Conservation (phyloP, 2,113 vertebrate genomes). For the Microtus richardsoni region DNA sequence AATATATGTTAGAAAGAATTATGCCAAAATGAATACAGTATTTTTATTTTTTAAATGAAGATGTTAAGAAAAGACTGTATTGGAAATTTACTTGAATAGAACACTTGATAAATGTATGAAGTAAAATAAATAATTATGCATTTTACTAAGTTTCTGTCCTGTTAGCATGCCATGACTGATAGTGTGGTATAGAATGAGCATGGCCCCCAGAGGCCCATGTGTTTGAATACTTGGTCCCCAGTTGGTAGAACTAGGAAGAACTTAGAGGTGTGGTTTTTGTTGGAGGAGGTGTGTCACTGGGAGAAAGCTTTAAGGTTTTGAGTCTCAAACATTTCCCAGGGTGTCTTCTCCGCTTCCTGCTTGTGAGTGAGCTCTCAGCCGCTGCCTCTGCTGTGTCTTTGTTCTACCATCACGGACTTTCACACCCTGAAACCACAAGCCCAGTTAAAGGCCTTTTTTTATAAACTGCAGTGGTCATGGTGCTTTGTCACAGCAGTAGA, state of each 20-base stretch:
- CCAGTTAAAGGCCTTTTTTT: background rate
- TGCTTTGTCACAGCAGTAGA: background rate
- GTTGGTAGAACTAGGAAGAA: background rate
- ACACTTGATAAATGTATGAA: background rate
- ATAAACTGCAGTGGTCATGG: background rate
- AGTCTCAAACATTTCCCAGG: background rate
- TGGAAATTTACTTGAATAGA: constrained; percentile 29
- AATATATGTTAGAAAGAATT: constrained; percentile 33
- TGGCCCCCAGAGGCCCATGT: too few species aligned
- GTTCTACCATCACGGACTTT: background rate
- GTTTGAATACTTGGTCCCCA: background rate
- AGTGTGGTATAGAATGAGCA: background rate
- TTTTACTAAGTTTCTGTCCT: constrained; percentile 22
- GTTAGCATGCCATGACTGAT: background rate
- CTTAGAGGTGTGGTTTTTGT: background rate
- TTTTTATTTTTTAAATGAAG: background rate
- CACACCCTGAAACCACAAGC: too few species aligned
- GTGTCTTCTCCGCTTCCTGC: background rate
- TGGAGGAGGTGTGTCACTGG: background rate
- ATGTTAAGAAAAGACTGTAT: background rate
- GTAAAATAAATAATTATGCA: background rate
- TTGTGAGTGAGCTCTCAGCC: background rate
- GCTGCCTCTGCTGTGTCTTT: background rate
- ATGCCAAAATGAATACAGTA: background rate
- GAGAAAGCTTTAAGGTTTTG: background rate